Evolutionary conservation across 2,797 vertebrate species (phyloP), one percentile per base, ranked within the genome.

Genomic region (Propithecus deckenii): DNA sequence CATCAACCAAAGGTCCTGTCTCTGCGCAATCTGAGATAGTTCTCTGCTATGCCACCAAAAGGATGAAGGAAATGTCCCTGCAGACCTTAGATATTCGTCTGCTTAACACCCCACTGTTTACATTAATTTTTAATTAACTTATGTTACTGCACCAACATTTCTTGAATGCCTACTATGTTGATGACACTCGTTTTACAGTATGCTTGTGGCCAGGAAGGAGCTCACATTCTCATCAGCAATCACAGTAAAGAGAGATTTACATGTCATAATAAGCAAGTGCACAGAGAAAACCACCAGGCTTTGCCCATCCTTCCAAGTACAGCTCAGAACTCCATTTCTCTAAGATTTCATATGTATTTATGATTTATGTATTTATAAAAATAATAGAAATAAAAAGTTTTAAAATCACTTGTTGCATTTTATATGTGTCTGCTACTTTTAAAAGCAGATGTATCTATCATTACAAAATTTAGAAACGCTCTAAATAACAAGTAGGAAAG

Each of bases 401-500:
- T 88, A 57, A 20, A 93, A 91, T 72, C 76, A 43, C 32, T 72
- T 25, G 23, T 81, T 83, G 57, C 46, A 76, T 90, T 95, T 63
- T 61, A 75, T 89, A 91, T 89, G 59, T 46, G 1, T 63, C 52
- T 86, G 13, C 9, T 89, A 50, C 89, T 87, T 96, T 93, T 69
- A 75, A 95, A 94, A 91, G 46, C 30, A 63, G 38, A 69, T 76
- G 2, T n/a, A 95, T 84, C 50, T 86, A 17, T 35, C 46, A 95
- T 35, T 75, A 48, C 7, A 96, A 88, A 85, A 92, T 78, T 81
- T 80, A 81, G 48, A 96, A 97, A 72, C 46, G 76, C 11, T 92
- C 46, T 94, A 89, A 94, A 79, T 89, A 88, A 86, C 72, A 28
- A 55, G n/a, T 88, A 94, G 48, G 22, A 94, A 89, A 78, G 75